phyloP scores from a whole-genome alignment of 2,888 invertebrate species.

The Rotaria macrura region DNA sequence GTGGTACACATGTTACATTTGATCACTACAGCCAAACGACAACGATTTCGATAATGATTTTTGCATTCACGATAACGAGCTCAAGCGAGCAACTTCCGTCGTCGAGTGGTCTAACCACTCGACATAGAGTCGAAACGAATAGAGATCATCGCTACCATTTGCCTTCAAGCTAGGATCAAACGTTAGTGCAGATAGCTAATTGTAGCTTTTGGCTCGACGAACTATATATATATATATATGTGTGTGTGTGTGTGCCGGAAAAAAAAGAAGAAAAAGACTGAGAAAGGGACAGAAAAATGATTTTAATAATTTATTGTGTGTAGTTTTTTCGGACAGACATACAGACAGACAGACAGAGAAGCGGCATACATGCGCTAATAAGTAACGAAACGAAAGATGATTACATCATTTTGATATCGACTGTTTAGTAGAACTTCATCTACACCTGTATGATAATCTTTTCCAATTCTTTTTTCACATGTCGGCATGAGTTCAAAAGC shows the following conservation, averaged over 20 bases:
- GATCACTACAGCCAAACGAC: neutral
- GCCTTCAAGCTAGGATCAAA: neutral
- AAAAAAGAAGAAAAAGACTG: neutral
- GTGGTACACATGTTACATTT: neutral
- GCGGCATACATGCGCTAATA: neutral
- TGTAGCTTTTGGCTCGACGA: neutral
- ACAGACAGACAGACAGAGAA: neutral
- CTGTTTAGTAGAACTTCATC: neutral
- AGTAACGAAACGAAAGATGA: neutral
- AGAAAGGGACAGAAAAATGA: neutral
- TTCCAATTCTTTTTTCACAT: neutral
- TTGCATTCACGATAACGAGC: neutral
- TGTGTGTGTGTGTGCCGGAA: neutral
- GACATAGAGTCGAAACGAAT: neutral
- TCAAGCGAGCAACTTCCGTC: neutral
- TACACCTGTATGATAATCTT: slow-evolving; percentile 1
- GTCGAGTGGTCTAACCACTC: neutral
- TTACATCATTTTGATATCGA: neutral
- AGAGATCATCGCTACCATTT: neutral
- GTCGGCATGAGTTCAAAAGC: neutral
- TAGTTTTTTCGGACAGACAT: neutral
- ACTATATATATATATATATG: too few species aligned
- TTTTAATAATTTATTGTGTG: neutral
- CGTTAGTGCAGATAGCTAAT: neutral
- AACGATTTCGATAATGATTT: neutral